Evolutionary conservation across 2,113 vertebrate species (phyloP).

Genomic region (Phalacrocorax pelagicus): DNA sequence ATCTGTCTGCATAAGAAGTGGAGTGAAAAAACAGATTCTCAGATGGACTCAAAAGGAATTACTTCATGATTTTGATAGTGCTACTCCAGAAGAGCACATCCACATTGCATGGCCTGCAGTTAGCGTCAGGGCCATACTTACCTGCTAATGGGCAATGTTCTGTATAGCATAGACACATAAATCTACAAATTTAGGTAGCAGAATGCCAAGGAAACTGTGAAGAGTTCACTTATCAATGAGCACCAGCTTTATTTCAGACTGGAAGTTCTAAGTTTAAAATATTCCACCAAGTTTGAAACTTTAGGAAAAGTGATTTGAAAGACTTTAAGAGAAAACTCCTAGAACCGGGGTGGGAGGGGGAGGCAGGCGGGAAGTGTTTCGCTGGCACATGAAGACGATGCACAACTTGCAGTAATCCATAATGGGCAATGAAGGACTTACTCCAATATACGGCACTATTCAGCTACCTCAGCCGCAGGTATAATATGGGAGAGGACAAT

Average conservation of each 20-base stretch:
- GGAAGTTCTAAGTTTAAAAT: neutral
- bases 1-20: neutral
- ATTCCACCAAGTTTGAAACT: neutral
- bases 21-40: neutral
- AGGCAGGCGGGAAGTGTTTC: neutral
- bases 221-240: neutral
- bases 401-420: neutral
- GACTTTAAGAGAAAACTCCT: neutral
- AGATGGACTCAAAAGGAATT: neutral
- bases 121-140: neutral
- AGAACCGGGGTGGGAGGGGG: neutral
- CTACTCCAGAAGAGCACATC: neutral
- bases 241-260: neutral
- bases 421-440: neutral
- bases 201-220: neutral
- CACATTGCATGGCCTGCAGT: neutral
- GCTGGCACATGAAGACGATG: neutral
- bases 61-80: neutral
- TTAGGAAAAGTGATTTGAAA: neutral
- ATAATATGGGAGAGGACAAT: neutral
- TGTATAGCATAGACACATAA: neutral
- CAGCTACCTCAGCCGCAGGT: neutral
- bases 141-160: neutral
- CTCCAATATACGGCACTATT: neutral
- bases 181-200: neutral